phyloP scores from a whole-genome alignment of 2,888 invertebrate genomes.

The Onchidella celtica region DNA sequence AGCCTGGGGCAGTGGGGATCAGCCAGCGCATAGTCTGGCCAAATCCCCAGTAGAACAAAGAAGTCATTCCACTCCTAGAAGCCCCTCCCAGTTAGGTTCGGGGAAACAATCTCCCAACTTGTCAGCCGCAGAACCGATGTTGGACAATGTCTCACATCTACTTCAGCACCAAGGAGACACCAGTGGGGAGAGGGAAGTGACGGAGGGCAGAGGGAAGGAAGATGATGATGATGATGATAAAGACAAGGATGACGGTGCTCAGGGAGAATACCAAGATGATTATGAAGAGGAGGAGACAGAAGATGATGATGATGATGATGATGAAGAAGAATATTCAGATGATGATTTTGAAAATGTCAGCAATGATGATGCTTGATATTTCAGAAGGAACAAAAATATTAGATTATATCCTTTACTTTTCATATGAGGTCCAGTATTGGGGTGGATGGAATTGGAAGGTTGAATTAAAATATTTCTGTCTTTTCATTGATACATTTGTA shows the following conservation, averaged over 20 bases:
- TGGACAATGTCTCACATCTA: slow-evolving; percentile 34
- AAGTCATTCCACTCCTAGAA: not conserved
- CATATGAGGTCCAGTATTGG: no score
- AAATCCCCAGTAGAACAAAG: not conserved
- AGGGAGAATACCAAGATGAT: slow-evolving; percentile 30
- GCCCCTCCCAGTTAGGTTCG: not conserved
- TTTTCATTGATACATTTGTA: no score
- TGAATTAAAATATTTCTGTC: no score
- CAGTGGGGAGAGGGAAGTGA: not conserved
- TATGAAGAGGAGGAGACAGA: not conserved
- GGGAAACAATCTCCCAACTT: not conserved
- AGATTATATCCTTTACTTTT: no score
- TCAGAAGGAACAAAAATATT: no score
- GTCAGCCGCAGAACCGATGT: slow-evolving; percentile 16
- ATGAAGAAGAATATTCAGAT: slow-evolving; percentile 35
- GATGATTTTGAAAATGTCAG: slow-evolving; percentile 44
- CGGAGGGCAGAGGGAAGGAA: not conserved
- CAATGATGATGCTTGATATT: no score
- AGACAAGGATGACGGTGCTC: no score
- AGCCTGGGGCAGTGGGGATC: not conserved
- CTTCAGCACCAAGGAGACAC: not conserved
- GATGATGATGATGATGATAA: not conserved
- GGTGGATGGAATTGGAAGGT: no score
- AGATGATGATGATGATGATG: slow-evolving; percentile 25
- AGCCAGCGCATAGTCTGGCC: not conserved